Percentiles rank a stretch among this genome's conserved stretches.
Conservation (phyloP, 1,140 invertebrate species). For the Eupristina koningsbergeri region DNA sequence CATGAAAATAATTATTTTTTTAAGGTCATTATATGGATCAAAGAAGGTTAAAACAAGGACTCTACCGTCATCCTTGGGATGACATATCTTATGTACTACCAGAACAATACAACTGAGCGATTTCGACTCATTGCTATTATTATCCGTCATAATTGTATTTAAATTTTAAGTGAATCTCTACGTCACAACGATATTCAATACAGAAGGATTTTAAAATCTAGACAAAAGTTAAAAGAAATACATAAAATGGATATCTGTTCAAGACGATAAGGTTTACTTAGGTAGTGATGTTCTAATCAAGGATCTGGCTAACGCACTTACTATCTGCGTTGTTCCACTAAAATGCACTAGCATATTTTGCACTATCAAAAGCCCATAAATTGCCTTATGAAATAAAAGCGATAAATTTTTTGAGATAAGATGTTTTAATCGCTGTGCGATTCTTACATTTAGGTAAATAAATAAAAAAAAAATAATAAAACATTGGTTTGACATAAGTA, state of each 20-base stretch:
- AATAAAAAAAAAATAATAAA: slow-evolving; percentile 25
- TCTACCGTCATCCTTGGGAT: slow-evolving; percentile 99
- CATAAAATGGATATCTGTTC: slow-evolving; percentile 41
- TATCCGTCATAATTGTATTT: slow-evolving; percentile 45
- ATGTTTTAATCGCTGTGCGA: slow-evolving; percentile 51
- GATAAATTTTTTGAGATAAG: slow-evolving; percentile 51
- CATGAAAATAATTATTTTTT: slow-evolving; percentile 44
- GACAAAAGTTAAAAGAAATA: slow-evolving; percentile 33
- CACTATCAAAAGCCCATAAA: slow-evolving; percentile 50
- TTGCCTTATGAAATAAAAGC: slow-evolving; percentile 49
- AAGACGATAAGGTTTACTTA: slow-evolving; percentile 45
- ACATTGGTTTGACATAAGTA: slow-evolving; percentile 42
- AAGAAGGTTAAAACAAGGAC: slow-evolving; percentile 97
- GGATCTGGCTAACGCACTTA: slow-evolving; percentile 27
- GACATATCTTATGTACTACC: slow-evolving; percentile 99
- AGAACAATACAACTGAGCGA: slow-evolving; percentile 77
- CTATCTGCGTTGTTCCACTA: slow-evolving; percentile 42
- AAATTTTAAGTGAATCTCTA: slow-evolving; percentile 44
- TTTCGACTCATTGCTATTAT: slow-evolving; percentile 20
- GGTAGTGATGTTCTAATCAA: slow-evolving; percentile 49
- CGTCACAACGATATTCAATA: slow-evolving; percentile 42
- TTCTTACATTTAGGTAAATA: slow-evolving; percentile 26
- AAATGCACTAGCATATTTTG: slow-evolving; percentile 47
- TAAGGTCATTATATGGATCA: slow-evolving; percentile 98
- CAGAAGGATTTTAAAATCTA: slow-evolving; percentile 11